These are phyloP conservation scores for Hycleus cichorii DNA, from an alignment of 1,140 invertebrate species.

Conservation along the genomic window DNA sequence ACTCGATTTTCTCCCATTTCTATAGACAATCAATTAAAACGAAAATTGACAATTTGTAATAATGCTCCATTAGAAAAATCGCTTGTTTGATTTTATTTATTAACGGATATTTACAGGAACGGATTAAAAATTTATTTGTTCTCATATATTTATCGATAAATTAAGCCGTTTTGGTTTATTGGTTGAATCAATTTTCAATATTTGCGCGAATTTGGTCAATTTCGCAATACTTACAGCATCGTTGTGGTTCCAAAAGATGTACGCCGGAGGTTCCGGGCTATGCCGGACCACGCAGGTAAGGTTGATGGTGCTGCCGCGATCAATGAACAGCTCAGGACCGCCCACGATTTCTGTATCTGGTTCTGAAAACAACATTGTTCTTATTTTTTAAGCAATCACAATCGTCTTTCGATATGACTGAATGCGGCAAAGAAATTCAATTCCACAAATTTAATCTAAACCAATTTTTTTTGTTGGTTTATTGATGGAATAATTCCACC, in stretches of 20 bases:
- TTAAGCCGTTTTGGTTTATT: too few species aligned
- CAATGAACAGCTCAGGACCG: conserved; percentile 82
- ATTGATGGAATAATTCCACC: background rate
- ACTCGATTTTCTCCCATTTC: too few species aligned
- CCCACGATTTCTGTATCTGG: conserved; percentile 84
- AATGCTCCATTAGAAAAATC: too few species aligned
- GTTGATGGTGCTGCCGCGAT: conserved; percentile 87
- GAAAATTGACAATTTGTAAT: too few species aligned
- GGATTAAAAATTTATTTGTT: too few species aligned
- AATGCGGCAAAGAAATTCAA: background rate
- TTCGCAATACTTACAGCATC: conserved; percentile 59
- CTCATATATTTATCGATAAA: too few species aligned
- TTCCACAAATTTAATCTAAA: background rate
- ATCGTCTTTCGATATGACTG: background rate
- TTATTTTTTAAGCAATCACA: conserved; percentile 7
- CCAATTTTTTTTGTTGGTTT: background rate
- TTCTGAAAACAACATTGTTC: conserved; percentile 54
- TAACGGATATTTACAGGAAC: too few species aligned
- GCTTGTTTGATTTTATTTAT: too few species aligned
- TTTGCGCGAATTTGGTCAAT: too few species aligned
- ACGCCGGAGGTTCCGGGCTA: conserved; percentile 83
- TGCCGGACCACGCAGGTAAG: conserved; percentile 84
- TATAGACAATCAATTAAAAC: too few species aligned
- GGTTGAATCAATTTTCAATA: too few species aligned
- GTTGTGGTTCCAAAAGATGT: conserved; percentile 91